Evolutionary conservation across 2,888 invertebrate species (phyloP), one percentile per base, ranked within the genome.

Genomic region (Ectropis crepuscularia): DNA sequence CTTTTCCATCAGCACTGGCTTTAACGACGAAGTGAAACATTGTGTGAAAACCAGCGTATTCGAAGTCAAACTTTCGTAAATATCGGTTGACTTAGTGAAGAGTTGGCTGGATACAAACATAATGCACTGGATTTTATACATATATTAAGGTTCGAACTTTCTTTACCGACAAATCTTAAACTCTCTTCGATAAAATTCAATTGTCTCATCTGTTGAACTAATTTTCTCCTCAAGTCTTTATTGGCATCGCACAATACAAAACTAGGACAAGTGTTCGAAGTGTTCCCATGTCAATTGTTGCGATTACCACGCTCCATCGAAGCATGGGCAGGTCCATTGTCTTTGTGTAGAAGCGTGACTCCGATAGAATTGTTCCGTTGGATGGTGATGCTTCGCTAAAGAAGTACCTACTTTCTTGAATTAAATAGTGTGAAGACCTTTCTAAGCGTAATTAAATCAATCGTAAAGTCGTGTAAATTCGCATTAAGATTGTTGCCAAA

Each of bases 301-400:
- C 85, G 85, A 88, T 87, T 88, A 81, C 73, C 76, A 85, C 86
- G 92, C 91, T 90, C 90, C 87, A 91, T 87, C 85, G 88, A 85
- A 90, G 89, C 92, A 88, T 85, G 80, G 74, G 76, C 74, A 72
- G 57, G 62, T 63, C 80, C 77, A 83, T 90, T 92, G 92, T 92
- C 80, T 81, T 68, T 80, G 84, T 46, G 65, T 78, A 82, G 69
- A 62, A 73, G 84, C 88, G 88, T 88, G 83, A 90, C 90, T 79
- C 67, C 71, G 73, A 68, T 60, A 63, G 57, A 50, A 57, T 57
- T 63, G 66, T 57, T 64, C 37, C n/a, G 54, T 54, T 61, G 28
- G 50, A 57, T 63, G 46, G 61, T 51, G 55, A 67, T 67, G 55
- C 57, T 51, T 63, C 63, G 67, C 67, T 62, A 60, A 55, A 63